These are phyloP conservation scores for Anoplophora glabripennis DNA, from an alignment of 1,140 invertebrate species.

Conservation along the genomic window DNA sequence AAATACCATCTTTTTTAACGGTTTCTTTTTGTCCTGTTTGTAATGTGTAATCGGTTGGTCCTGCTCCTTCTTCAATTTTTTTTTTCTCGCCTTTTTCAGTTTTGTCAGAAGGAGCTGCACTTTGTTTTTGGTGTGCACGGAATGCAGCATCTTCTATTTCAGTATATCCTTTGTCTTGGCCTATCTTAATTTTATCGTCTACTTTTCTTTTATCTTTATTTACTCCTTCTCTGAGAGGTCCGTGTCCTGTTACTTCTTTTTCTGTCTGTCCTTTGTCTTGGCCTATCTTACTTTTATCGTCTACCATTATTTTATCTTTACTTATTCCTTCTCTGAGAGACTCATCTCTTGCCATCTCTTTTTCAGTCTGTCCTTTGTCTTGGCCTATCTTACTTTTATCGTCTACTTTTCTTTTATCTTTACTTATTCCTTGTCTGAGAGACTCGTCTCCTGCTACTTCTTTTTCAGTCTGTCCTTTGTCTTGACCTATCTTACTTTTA, in stretches of 20 bases:
- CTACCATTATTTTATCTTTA: no score
- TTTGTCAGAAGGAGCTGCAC: not conserved
- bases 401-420: not conserved
- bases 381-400: not conserved
- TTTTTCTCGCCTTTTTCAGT: not conserved
- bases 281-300: no score
- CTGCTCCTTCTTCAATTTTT: not conserved
- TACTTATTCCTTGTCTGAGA: no score
- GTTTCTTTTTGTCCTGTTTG: no score
- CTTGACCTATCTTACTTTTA: not conserved
- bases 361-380: not conserved
- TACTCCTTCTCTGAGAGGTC: not conserved
- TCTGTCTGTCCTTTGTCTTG: no score
- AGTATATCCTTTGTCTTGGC: no score
- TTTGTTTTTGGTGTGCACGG: no score
- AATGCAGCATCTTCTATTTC: no score
- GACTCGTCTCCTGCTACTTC: not conserved
- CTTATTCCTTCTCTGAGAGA: not conserved
- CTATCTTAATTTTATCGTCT: no score
- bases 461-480: not conserved
- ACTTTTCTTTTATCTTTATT: no score
- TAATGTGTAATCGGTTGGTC: not conserved
- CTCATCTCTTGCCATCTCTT: not conserved
- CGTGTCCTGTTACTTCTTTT: not conserved
- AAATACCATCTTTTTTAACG: no score